Base-by-base conservation (phyloP, 2,888 invertebrate species). In the Keiferia lycopersicella region DNA sequence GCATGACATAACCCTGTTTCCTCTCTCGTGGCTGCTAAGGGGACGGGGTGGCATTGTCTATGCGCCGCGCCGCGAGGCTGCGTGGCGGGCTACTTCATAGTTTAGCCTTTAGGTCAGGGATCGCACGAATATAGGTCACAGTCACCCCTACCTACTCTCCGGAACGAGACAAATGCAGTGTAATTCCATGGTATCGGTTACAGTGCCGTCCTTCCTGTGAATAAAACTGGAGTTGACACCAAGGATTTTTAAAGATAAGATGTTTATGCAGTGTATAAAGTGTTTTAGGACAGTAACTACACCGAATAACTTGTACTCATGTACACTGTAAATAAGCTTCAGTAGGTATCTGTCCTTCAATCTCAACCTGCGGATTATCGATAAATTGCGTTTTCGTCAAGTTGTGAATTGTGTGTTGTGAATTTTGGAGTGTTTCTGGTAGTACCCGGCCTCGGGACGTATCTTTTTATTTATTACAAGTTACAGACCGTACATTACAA, bases 71-170 rank as follows among this genome's bases (percentile, higher is more conserved):
- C 63, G 53, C 63, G 45, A 63, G 41, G 64, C 20, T 12, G 34
- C 65, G 64, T 34, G 34, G 34, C 26, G 26, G 26, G 26, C 65
- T 65, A 53, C 56, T 34, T 56, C 16, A 58, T 60, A 45, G 60
- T 22, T 45, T 56, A 56, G 60, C 34, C 34, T 60, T 60, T 45
- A 60, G 60, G 60, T 60, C 60, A 45, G 60, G 60, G 60, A 45
- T 60, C 39, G 58, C 39, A 10, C n/a, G 22, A 45, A 60, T 45
- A 26, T 60, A 16, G 60, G 60, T 60, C 60, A 60, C 12, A 60
- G 60, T 60, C 45, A 45, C 45, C 26, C 60, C 30, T 34, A 12
- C 39, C 56, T 56, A 34, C 34, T 34, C 30, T 56, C 10, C 22
- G 1, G 14, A 16, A 30, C 12, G 26, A n/a, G 53, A 30, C 26